Percentiles rank a stretch among this genome's conserved stretches.
These are phyloP conservation scores for Ommatoiulus sabulosus DNA, from an alignment of 2,888 invertebrate species.

Conservation along the genomic window DNA sequence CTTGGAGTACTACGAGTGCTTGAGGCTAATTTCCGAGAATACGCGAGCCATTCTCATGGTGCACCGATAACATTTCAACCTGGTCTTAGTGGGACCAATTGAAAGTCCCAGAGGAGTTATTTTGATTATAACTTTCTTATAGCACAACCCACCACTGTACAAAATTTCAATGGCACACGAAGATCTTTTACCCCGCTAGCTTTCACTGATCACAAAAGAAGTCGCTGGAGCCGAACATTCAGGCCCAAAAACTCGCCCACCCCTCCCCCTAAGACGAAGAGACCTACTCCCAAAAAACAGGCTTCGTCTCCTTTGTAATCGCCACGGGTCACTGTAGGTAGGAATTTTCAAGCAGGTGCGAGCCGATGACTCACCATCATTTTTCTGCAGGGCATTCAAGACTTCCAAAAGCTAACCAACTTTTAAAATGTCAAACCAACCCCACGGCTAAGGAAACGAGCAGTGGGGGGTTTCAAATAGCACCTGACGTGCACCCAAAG, in stretches of 20 bases:
- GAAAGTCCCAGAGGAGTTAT: no score
- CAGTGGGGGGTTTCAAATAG: neutral
- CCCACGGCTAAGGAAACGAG: neutral
- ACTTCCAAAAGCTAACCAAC: neutral
- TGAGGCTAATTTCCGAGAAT: no score
- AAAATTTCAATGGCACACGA: neutral
- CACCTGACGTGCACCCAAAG: neutral
- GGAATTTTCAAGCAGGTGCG: conserved; percentile 10
- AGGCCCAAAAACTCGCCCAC: neutral
- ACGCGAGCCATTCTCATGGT: no score
- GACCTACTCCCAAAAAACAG: conserved; percentile 11
- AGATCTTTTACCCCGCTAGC: neutral
- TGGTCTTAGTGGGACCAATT: no score
- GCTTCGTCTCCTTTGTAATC: neutral
- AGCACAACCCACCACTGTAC: neutral
- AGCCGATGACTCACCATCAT: neutral
- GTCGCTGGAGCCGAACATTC: neutral
- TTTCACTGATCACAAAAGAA: neutral
- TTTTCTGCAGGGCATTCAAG: neutral
- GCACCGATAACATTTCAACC: no score
- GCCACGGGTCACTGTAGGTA: conserved; percentile 5
- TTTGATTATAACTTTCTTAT: neutral
- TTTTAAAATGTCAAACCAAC: neutral
- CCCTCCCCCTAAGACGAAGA: neutral
- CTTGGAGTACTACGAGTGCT: no score